Base-by-base conservation (phyloP, 2,888 invertebrate species). In the Drosophila formosana region DNA sequence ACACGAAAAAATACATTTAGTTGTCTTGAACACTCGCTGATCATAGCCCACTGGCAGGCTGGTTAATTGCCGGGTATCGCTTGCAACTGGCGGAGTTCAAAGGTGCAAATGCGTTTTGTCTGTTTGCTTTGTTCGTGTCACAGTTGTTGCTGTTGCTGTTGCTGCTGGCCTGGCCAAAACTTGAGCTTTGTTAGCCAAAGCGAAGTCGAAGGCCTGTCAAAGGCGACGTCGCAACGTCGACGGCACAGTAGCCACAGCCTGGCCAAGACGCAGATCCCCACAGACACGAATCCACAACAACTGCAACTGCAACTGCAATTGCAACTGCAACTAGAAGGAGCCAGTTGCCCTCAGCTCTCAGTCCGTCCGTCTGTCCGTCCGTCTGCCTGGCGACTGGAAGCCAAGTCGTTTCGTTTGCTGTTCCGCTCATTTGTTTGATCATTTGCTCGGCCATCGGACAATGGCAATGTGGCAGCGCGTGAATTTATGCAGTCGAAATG, bases 391-490 rank as follows among this genome's bases (percentile, higher is more conserved):
- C 25, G 28, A 62, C 51, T 65, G 64, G 61, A 60, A 53, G 53
- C 66, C 55, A 50, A 63, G 43, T 66, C 66, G 66, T 63, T 75
- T 64, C 66, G 66, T 67, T 75, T 60, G 74, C 64, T 75, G 75
- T 78, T 75, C 70, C 75, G 75, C 75, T 75, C 85, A 90, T 89
- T 89, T 90, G 88, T 89, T 87, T 79, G 79, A 75, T 80, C 79
- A 89, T 88, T 88, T 88, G 85, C 82, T 87, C 78, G 85, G 85
- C 89, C 89, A 90, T 87, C 78, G 85, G 85, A 90, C 89, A 90
- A 89, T 80, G 88, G 87, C 80, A 79, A 82, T 90, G 91, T 80
- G 88, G 87, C 80, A 79, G 83, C 91, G 91, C 90, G 91, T 91
- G 90, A 90, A 90, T 89, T 91, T 91, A 90, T 91, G 90, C 90